Percentiles rank a stretch among this genome's conserved stretches.
phyloP scores from a whole-genome alignment of 2,888 invertebrate genomes.

The Dynastes tityus region DNA sequence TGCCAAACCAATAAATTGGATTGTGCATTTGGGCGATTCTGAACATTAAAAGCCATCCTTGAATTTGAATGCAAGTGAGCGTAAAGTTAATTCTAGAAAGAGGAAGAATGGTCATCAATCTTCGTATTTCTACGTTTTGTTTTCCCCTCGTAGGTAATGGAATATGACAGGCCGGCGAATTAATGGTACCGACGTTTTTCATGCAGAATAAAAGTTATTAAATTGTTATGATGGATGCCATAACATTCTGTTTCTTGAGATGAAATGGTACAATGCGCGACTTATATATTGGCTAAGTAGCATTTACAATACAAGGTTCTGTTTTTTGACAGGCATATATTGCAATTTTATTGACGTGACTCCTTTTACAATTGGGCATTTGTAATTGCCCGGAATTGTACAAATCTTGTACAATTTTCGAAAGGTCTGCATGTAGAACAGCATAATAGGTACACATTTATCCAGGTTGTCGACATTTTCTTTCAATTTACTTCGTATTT shows the following conservation, averaged over 20 bases:
- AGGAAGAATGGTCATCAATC: neutral
- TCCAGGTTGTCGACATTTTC: neutral
- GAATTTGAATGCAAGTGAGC: neutral
- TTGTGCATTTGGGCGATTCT: neutral
- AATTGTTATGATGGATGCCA: slow-evolving; percentile 7
- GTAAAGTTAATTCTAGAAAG: neutral
- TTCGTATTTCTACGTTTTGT: neutral
- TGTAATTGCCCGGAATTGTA: neutral
- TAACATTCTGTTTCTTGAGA: neutral
- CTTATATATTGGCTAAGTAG: neutral
- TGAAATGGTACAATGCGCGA: neutral
- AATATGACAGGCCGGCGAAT: neutral
- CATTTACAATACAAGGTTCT: neutral
- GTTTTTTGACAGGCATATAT: neutral
- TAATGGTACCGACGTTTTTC: slow-evolving; percentile 23
- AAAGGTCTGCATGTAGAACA: neutral
- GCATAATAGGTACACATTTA: neutral
- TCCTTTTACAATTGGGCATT: neutral
- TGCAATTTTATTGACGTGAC: neutral
- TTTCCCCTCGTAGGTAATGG: slow-evolving; percentile 5
- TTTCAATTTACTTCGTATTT: too few species aligned
- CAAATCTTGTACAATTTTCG: slow-evolving; percentile 5
- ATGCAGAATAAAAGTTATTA: slow-evolving; percentile 11
- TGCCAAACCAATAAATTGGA: neutral
- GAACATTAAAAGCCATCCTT: neutral